A percentile compares a stretch with the other conserved stretches of the same genome.
These are phyloP conservation scores for Saccostrea cuccullata DNA, from an alignment of 1,140 invertebrate species.

Conservation along the genomic window DNA sequence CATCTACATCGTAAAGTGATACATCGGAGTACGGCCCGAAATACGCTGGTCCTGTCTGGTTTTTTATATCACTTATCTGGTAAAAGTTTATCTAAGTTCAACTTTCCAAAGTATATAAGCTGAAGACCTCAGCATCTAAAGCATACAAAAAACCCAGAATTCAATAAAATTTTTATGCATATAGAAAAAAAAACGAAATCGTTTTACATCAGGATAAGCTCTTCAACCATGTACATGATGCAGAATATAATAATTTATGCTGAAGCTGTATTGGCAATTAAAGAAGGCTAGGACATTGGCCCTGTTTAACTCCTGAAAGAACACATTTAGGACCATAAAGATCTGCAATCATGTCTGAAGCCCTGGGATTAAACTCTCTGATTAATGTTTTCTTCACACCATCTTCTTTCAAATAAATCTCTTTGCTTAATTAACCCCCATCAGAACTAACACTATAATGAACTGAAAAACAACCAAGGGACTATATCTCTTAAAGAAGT, in stretches of 20 bases:
- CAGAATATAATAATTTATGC: conserved; percentile 7
- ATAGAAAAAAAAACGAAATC: neutral
- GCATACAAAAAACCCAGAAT: too few species aligned
- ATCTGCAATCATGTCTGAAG: conserved; percentile 5
- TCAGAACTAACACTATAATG: neutral
- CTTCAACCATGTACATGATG: neutral
- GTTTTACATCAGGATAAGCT: neutral
- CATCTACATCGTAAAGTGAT: neutral
- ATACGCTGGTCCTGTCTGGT: neutral
- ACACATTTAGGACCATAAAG: conserved; percentile 33
- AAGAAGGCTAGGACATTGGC: neutral
- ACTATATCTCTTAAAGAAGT: too few species aligned
- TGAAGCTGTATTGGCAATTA: conserved; percentile 14
- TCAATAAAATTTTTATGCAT: neutral
- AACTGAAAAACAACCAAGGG: neutral
- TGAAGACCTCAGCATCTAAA: too few species aligned
- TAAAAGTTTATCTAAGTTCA: neutral
- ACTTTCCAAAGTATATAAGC: neutral
- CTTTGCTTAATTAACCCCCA: conserved; percentile 10
- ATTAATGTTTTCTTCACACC: conserved; percentile 27
- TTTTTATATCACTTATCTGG: neutral
- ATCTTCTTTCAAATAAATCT: conserved; percentile 35
- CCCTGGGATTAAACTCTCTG: neutral
- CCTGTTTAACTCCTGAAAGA: neutral
- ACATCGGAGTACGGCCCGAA: neutral